Base-by-base conservation (phyloP, 2,888 invertebrate genomes). In the Drosophila cracens region DNA sequence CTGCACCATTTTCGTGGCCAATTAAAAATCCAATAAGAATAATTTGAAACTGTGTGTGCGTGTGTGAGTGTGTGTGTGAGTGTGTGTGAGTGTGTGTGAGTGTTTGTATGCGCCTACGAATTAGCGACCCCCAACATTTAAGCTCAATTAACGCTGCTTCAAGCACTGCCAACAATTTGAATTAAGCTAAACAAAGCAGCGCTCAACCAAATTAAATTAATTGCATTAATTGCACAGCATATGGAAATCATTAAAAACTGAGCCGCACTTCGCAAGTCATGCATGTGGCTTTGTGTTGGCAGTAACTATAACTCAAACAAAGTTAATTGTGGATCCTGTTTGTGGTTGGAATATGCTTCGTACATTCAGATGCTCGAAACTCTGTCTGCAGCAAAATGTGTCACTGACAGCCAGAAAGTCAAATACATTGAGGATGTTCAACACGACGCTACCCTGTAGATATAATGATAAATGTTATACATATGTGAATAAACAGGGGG, bases 1-100 rank as follows among this genome's bases (percentile, higher is more conserved):
- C 29, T 48, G 75, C 72, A 53, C 40, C 65, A 72, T 48, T 76
- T 79, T 79, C 72, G 68, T 65, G 76, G 68, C 59, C 68, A 72
- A 75, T 72, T 76, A 61, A 66, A 72, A 76, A 69, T 66, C 25
- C 21, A 62, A 64, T 68, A 72, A 56, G 38, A 74, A 61, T 46
- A 71, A 43, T 74, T 60, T 51, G 16, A 36, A 59, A 33, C 33
- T 53, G 13, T 4, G 21, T 21, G 43, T 43, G 43, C 1, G 3
- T 40, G 40, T 5, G n/a, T 2, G n/a, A 2, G 11, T n/a, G n/a
- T 11, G n/a, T 29, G 25, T 31, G 40, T 18, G 34, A 13, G 38
- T 36, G 25, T 31, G 31, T 27, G 11, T 49, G 54, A 21, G 38
- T n/a, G 43, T 33, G 16, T 27, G 31, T 29, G 34, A 36, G 29